Conservation (phyloP, 2,113 vertebrate species). For the Thalassoma bifasciatum region DNA sequence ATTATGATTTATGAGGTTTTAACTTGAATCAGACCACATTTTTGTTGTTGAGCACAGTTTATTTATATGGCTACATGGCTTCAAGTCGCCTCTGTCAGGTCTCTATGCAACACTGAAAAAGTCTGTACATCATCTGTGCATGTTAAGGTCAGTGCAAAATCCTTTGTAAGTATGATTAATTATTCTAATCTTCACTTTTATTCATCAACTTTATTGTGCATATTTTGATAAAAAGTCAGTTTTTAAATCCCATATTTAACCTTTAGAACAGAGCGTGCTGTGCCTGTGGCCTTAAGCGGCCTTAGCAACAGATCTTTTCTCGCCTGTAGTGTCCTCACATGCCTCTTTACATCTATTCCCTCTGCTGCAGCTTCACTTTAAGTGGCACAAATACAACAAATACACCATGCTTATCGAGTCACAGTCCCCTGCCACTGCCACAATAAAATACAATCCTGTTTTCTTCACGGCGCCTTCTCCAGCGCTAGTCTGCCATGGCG, state of each 20-base stretch:
- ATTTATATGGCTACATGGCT: too few species aligned
- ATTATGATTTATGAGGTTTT: too few species aligned
- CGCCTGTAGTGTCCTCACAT: constrained; percentile 65
- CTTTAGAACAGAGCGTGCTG: neutral
- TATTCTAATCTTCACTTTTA: neutral
- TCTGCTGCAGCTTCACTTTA: constrained; percentile 66
- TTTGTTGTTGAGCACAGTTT: too few species aligned
- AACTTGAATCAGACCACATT: too few species aligned
- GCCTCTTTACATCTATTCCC: constrained; percentile 61
- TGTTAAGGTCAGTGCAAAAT: too few species aligned
- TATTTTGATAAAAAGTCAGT: neutral
- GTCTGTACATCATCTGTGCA: too few species aligned
- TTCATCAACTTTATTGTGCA: neutral
- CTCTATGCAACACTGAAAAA: too few species aligned
- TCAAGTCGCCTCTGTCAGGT: too few species aligned
- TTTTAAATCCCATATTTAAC: constrained; percentile 10
- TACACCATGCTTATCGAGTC: constrained; percentile 73
- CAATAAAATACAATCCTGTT: constrained; percentile 74
- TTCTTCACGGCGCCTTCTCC: constrained; percentile 67
- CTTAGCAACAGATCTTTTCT: constrained; percentile 34
- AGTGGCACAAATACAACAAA: constrained; percentile 80
- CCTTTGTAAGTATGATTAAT: too few species aligned
- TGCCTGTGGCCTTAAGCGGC: constrained; percentile 15
- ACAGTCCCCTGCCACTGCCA: constrained; percentile 58
- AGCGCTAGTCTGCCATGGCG: constrained; percentile 73